A percentile compares a stretch with the other conserved stretches of the same genome.
phyloP scores from a whole-genome alignment of 1,140 invertebrate species.

The Papilio machaon region DNA sequence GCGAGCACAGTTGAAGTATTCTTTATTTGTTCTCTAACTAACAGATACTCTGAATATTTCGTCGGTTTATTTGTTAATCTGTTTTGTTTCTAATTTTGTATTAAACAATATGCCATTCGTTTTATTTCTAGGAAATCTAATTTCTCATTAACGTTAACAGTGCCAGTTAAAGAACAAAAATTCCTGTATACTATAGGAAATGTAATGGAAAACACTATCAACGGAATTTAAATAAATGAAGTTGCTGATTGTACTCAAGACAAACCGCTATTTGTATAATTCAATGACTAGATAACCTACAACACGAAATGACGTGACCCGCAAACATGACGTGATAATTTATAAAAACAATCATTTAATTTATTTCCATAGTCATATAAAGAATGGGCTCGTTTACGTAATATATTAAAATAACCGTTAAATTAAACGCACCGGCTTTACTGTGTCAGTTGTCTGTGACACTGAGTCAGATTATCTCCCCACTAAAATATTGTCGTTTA shows the following conservation, averaged over 20 bases:
- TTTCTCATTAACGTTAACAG: neutral
- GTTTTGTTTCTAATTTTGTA: neutral
- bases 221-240: slow-evolving; percentile 1
- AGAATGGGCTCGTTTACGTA: slow-evolving; percentile 26
- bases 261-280: slow-evolving; percentile 32
- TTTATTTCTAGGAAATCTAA: neutral
- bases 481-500: slow-evolving; percentile 55
- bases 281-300: slow-evolving; percentile 51
- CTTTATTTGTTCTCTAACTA: neutral
- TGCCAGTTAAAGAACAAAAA: neutral
- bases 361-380: slow-evolving; percentile 16
- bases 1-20: slow-evolving; percentile 53
- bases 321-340: slow-evolving; percentile 34
- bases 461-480: slow-evolving; percentile 41
- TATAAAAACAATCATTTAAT: slow-evolving; percentile 33
- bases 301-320: slow-evolving; percentile 42
- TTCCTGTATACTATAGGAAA: neutral
- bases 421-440: slow-evolving; percentile 17
- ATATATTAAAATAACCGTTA: slow-evolving; percentile 32
- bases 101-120: neutral
- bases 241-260: slow-evolving; percentile 19
- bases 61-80: neutral
- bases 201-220: neutral
- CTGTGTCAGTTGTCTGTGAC: slow-evolving; percentile 20
- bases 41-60: neutral